phyloP scores from a whole-genome alignment of 1,140 invertebrate species.

The Leguminivora glycinivorella region DNA sequence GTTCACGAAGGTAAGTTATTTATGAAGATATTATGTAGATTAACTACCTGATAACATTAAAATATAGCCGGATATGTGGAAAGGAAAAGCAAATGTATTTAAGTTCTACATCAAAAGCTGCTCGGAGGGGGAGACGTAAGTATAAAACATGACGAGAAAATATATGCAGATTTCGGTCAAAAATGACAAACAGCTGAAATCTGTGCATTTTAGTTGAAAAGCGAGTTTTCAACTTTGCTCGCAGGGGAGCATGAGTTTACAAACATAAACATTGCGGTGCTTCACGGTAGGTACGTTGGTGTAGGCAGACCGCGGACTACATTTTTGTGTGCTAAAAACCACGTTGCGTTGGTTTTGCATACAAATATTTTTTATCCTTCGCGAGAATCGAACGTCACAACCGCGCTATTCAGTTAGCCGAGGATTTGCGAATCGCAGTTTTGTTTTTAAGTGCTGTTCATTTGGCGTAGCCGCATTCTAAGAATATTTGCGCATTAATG shows the following conservation, averaged over 20 bases:
- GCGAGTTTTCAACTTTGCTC: neutral
- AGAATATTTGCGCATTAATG: no score
- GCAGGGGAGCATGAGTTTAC: neutral
- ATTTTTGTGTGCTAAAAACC: constrained; percentile 24
- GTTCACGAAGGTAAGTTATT: constrained; percentile 36
- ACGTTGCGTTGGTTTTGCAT: constrained; percentile 11
- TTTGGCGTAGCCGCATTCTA: neutral
- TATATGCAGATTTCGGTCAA: neutral
- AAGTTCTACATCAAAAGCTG: neutral
- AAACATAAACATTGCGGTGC: constrained; percentile 17
- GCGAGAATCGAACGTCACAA: constrained; percentile 15
- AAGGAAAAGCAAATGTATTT: neutral
- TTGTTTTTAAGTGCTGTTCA: neutral
- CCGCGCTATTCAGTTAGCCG: constrained; percentile 10
- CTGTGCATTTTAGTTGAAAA: neutral
- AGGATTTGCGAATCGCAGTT: neutral
- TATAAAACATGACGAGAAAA: neutral
- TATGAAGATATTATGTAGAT: constrained; percentile 24
- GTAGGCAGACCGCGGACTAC: neutral
- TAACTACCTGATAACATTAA: neutral
- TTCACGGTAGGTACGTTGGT: neutral
- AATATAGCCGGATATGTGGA: neutral
- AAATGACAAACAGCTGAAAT: neutral
- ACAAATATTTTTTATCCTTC: constrained; percentile 22
- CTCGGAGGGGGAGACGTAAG: neutral